A percentile compares a stretch with the other conserved stretches of the same genome.
Conservation (phyloP, 2,113 vertebrate genomes). For the Esox niger region DNA sequence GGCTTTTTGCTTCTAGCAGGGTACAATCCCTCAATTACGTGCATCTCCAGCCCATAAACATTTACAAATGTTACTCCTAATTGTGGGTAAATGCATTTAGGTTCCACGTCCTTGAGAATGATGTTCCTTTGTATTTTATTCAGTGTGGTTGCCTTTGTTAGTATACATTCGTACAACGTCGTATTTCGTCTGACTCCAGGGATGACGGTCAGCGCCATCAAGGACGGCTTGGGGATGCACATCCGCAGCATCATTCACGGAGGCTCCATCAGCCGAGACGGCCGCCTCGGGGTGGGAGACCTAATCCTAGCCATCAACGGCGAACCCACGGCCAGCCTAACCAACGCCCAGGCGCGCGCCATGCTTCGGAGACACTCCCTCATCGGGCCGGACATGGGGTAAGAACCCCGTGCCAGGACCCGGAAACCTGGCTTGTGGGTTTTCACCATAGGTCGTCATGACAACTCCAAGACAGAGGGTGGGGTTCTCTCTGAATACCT, state of each 20-base stretch:
- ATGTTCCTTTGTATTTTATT: background rate
- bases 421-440: background rate
- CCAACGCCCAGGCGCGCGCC: constrained; percentile 88
- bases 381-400: constrained; percentile 90
- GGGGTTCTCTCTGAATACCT: too few species aligned
- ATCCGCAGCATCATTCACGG: constrained; percentile 93
- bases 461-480: background rate
- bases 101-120: background rate
- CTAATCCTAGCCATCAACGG: constrained; percentile 92
- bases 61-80: too few species aligned
- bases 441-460: background rate
- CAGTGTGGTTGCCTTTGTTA: too few species aligned
- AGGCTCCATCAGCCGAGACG: constrained; percentile 91
- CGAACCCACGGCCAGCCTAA: constrained; percentile 83
- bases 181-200: too few species aligned
- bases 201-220: constrained; percentile 92
- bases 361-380: constrained; percentile 93
- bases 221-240: constrained; percentile 89
- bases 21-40: too few species aligned
- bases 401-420: constrained; percentile 43
- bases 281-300: constrained; percentile 87
- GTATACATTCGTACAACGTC: too few species aligned
- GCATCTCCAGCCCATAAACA: too few species aligned
- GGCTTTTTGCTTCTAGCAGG: too few species aligned
- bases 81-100: too few species aligned